phyloP scores from a whole-genome alignment of 2,797 vertebrate species.

The Sciaenops ocellatus region DNA sequence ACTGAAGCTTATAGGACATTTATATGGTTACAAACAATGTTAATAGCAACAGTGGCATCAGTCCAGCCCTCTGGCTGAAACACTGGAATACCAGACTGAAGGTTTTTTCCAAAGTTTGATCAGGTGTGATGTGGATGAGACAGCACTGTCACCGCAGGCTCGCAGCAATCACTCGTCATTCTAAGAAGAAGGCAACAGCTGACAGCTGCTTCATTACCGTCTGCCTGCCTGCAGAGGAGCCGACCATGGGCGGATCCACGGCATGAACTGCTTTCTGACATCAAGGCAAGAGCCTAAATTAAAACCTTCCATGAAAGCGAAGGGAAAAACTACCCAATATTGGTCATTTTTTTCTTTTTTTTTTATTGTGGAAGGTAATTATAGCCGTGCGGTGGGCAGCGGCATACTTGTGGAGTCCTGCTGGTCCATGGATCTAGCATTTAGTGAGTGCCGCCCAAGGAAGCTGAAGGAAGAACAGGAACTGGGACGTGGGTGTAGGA shows the following conservation, averaged over 20 bases:
- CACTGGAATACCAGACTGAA: not conserved
- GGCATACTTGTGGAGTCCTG: constrained; percentile 73
- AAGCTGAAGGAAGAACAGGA: constrained; percentile 70
- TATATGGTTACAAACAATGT: too few relatives aligned
- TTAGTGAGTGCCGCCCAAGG: constrained; percentile 74
- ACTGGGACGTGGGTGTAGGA: constrained; percentile 71
- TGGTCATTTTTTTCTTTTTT: constrained; percentile 52
- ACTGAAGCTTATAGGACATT: not conserved
- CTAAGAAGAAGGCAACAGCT: constrained; percentile 37
- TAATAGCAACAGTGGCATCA: not conserved
- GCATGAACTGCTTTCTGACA: constrained; percentile 48
- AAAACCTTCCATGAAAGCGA: constrained; percentile 65
- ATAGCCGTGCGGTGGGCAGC: constrained; percentile 63
- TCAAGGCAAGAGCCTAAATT: constrained; percentile 68
- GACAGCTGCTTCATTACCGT: constrained; percentile 19
- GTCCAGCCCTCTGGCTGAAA: not conserved
- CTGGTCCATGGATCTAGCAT: constrained; percentile 67
- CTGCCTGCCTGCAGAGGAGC: constrained; percentile 23
- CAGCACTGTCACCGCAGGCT: not conserved
- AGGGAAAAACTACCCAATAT: constrained; percentile 67
- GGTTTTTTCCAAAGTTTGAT: not conserved
- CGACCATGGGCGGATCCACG: constrained; percentile 50
- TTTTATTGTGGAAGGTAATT: constrained; percentile 80
- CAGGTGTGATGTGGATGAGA: not conserved
- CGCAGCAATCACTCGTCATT: constrained; percentile 22